These are phyloP conservation scores for Coturnix japonica DNA, from an alignment of 2,113 vertebrate genomes.

Conservation along the genomic window DNA sequence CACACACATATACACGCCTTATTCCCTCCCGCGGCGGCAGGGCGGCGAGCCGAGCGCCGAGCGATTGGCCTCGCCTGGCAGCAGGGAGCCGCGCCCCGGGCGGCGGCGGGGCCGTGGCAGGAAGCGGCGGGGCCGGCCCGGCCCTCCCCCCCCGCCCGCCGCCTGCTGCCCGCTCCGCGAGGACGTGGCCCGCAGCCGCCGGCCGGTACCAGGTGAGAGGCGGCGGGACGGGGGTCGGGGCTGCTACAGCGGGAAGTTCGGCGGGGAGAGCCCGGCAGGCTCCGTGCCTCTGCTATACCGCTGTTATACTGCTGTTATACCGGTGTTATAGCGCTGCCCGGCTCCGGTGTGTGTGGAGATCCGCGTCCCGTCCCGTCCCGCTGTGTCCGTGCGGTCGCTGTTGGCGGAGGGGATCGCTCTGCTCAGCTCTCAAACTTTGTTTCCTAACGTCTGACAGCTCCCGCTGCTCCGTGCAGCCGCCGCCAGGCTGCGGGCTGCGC, in stretches of 20 bases:
- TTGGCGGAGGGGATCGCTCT: no score
- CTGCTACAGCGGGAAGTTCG: no score
- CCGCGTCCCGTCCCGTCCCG: no score
- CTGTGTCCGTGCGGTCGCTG: no score
- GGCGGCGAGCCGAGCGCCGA: neutral
- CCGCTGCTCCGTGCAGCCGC: neutral
- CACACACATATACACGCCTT: no score
- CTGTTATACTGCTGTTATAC: no score
- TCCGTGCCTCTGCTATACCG: no score
- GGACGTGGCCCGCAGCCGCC: neutral
- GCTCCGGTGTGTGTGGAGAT: no score
- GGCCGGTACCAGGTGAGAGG: constrained; percentile 39
- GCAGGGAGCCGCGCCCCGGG: constrained; percentile 7
- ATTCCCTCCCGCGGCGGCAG: no score
- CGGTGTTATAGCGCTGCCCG: no score
- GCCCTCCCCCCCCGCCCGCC: neutral
- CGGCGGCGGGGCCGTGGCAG: constrained; percentile 22
- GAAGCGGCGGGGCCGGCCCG: neutral
- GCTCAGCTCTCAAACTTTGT: neutral
- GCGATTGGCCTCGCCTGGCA: neutral
- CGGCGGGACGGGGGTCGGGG: neutral
- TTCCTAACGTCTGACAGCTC: neutral
- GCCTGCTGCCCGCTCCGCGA: no score
- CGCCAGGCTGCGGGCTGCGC: neutral
- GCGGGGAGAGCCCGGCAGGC: no score